Base-by-base conservation (phyloP, 2,888 invertebrate species). In the Drosophila putrida region DNA sequence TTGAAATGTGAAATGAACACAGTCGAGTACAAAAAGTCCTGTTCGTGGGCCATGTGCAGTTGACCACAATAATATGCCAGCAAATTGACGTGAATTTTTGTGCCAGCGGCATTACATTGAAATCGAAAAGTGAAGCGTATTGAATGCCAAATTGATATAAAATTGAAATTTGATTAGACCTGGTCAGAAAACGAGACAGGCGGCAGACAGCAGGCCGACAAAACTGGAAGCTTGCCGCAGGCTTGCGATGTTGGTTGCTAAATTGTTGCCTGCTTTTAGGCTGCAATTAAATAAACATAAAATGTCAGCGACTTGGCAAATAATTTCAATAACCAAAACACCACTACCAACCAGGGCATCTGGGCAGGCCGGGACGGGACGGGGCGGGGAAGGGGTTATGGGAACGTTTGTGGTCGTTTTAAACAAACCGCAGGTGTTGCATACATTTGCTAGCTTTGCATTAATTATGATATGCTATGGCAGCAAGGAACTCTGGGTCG, bases 401-500 rank as follows among this genome's bases (percentile, higher is more conserved):
- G 74, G 61, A 79, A 82, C 75, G 81, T 79, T 84, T 89, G 91
- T 84, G 91, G 92, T 92, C 91, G 89, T 91, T 91, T 90, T 77
- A 90, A 90, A 91, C 90, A 84, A 92, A 92, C 91, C 92, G 80
- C 92, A 92, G 92, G 92, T 92, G 92, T 92, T 92, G 92, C 92
- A 92, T 90, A 91, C 90, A 90, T 91, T 91, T 86, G 69, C 88
- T 79, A 91, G 92, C 92, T 91, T 92, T 92, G 92, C 92, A 92
- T 92, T 92, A 92, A 92, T 92, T 92, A 92, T 92, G 91, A 91
- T 89, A 88, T 91, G 88, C 83, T 44, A 39, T 66, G 63, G 63
- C 64, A 54, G 50, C 47, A 36, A 38, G 39, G 46, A 49, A 13
- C 38, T 54, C 39, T 44, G 36, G 61, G 61, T 55, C 58, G 50